Percentiles rank a stretch among this genome's conserved stretches.
These are phyloP conservation scores for Anableps anableps DNA, from an alignment of 2,797 vertebrate genomes.

Conservation along the genomic window DNA sequence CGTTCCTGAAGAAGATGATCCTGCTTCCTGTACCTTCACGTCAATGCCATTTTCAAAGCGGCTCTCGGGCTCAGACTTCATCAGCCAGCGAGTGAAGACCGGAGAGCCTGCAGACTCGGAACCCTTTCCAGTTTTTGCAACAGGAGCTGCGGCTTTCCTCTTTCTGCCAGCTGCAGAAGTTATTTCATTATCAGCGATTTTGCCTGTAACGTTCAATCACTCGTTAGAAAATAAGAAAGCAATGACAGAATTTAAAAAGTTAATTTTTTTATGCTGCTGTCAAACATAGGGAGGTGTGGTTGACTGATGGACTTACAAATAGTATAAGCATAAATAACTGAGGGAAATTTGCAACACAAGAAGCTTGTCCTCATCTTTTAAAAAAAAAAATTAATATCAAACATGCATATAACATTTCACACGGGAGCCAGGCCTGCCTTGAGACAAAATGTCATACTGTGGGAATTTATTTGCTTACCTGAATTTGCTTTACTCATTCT, in stretches of 20 bases:
- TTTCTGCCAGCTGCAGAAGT: constrained; percentile 35
- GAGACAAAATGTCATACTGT: not conserved
- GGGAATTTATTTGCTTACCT: constrained; percentile 27
- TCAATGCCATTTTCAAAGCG: constrained; percentile 92
- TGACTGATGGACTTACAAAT: not conserved
- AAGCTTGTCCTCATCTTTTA: too few relatives aligned
- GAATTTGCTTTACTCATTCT: constrained; percentile 47
- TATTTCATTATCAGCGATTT: constrained; percentile 15
- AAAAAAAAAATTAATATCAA: not conserved
- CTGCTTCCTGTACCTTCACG: constrained; percentile 84
- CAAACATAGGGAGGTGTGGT: not conserved
- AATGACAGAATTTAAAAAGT: not conserved
- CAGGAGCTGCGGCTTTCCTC: constrained; percentile 60
- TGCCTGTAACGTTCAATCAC: constrained; percentile 34
- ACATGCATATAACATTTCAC: not conserved
- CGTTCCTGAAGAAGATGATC: not conserved
- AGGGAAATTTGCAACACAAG: not conserved
- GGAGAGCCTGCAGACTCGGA: constrained; percentile 13
- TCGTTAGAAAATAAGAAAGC: not conserved
- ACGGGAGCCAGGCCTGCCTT: not conserved
- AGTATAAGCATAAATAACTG: not conserved
- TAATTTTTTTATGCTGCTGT: not conserved
- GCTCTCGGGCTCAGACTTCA: constrained; percentile 98
- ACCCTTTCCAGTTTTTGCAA: constrained; percentile 41
- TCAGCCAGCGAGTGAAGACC: constrained; percentile 85